A percentile compares a stretch with the other conserved stretches of the same genome.
These are phyloP conservation scores for Clangula hyemalis DNA, from an alignment of 2,797 vertebrate genomes.

Conservation along the genomic window DNA sequence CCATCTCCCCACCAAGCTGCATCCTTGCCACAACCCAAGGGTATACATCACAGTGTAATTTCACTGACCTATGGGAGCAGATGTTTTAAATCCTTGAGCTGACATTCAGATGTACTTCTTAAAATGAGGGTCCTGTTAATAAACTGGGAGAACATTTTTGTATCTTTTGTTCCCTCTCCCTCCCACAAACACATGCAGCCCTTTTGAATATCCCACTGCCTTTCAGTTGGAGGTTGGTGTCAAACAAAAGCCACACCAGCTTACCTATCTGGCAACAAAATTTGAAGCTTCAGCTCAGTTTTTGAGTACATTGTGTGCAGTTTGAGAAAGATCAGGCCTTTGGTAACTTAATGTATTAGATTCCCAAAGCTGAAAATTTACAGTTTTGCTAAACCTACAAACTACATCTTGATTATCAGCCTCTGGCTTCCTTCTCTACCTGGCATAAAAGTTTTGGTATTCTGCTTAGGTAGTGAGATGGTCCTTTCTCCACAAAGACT, in stretches of 20 bases:
- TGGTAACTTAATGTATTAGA: not conserved
- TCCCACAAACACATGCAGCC: not conserved
- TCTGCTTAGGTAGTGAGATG: not conserved
- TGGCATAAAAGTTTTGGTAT: not conserved
- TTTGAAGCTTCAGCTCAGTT: not conserved
- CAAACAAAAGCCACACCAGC: not conserved
- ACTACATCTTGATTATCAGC: not conserved
- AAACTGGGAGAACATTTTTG: not conserved
- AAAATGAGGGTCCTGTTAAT: not conserved
- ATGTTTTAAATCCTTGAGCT: not conserved
- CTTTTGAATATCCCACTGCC: not conserved
- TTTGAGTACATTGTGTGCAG: not conserved
- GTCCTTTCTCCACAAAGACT: not conserved
- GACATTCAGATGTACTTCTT: not conserved
- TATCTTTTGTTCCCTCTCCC: not conserved
- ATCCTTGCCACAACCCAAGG: not conserved
- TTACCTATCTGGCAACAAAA: not conserved
- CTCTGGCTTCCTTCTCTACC: not conserved
- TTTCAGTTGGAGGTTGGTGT: not conserved
- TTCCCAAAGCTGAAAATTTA: not conserved
- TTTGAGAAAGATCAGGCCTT: not conserved
- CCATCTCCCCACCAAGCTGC: not conserved
- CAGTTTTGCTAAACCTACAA: not conserved
- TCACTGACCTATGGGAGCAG: not conserved
- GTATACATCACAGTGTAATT: not conserved